Evolutionary conservation across 2,113 vertebrate genomes (phyloP).

Genomic region (Ivindomyrus marchei): DNA sequence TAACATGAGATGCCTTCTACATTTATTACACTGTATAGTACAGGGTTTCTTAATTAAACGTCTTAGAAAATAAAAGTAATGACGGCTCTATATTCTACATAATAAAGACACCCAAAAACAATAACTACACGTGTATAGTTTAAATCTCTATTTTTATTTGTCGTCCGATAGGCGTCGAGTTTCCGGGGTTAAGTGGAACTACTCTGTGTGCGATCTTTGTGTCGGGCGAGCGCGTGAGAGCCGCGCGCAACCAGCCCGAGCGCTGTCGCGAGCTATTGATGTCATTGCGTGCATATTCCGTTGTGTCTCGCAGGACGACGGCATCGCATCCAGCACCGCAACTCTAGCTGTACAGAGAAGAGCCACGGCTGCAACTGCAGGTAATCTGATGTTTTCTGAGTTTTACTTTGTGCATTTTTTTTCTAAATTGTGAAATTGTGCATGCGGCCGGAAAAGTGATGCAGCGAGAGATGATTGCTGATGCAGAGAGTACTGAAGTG

Average conservation of each 20-base stretch:
- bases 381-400: slow-evolving; percentile 25
- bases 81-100: background rate
- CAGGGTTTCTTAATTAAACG: background rate
- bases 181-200: background rate
- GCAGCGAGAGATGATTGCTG: background rate
- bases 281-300: slow-evolving; percentile 11
- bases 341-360: background rate
- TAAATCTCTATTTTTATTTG: background rate
- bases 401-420: slow-evolving; percentile 40
- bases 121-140: background rate
- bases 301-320: slow-evolving; percentile 1
- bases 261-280: slow-evolving; percentile 24
- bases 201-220: background rate
- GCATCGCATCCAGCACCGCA: background rate
- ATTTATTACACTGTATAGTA: background rate
- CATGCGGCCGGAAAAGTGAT: background rate
- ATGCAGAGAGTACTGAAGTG: background rate
- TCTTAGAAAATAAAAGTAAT: background rate
- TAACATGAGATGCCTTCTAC: background rate
- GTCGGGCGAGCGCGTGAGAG: background rate
- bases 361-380: background rate
- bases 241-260: slow-evolving; percentile 10
- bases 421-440: background rate
- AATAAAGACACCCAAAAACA: background rate
- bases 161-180: background rate